Conservation (phyloP, 2,888 invertebrate species). For the Encarsia formosa region DNA sequence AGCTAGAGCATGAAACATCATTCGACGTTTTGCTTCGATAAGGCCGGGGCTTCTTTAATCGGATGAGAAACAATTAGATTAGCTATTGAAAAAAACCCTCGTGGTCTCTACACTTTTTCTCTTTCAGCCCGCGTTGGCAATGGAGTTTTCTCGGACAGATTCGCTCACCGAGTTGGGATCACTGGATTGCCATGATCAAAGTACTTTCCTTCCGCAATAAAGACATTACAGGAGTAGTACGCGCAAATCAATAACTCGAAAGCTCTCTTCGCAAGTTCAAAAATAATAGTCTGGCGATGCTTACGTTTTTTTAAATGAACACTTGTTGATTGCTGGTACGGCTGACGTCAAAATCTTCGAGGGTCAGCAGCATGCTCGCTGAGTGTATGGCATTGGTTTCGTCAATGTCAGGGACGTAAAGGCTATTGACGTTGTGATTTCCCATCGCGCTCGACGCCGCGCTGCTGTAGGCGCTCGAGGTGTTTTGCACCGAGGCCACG, state of each 20-base stretch:
- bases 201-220: too few relatives aligned
- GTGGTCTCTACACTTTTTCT: slow-evolving; percentile 6
- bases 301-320: slow-evolving; percentile 43
- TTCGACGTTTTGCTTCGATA: slow-evolving; percentile 15
- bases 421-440: slow-evolving; percentile 43
- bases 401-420: slow-evolving; percentile 42
- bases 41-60: slow-evolving; percentile 44
- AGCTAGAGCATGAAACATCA: slow-evolving; percentile 3
- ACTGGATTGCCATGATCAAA: too few relatives aligned
- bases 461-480: slow-evolving; percentile 49
- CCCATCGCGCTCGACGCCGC: slow-evolving; percentile 49
- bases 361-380: slow-evolving; percentile 45
- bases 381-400: slow-evolving; percentile 42
- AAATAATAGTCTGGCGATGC: background rate
- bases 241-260: too few relatives aligned
- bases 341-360: slow-evolving; percentile 49
- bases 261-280: too few relatives aligned
- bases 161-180: too few relatives aligned
- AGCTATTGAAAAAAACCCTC: slow-evolving; percentile 32
- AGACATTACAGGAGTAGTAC: too few relatives aligned
- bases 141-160: too few relatives aligned
- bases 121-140: slow-evolving; percentile 2
- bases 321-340: slow-evolving; percentile 48
- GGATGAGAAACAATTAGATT: slow-evolving; percentile 48
- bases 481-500: slow-evolving; percentile 47